Conservation (phyloP, 2,113 vertebrate genomes). For the Charadrius vociferus region DNA sequence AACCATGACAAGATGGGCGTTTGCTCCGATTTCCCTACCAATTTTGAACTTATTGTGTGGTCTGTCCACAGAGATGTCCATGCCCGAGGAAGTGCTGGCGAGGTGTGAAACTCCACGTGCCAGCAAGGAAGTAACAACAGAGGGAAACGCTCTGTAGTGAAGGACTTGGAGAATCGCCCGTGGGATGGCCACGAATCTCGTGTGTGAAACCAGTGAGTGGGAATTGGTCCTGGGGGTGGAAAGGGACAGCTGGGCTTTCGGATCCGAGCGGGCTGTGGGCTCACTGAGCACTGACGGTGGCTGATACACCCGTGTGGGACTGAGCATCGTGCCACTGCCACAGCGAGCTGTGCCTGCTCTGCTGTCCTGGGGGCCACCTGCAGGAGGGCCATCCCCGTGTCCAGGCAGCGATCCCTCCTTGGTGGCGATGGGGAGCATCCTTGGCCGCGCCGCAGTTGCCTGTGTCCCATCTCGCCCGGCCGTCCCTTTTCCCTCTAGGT, state of each 20-base stretch:
- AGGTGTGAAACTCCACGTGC: background rate
- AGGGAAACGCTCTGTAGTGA: background rate
- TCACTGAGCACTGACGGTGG: background rate
- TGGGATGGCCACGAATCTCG: rapidly evolving
- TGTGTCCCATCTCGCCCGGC: rapidly evolving
- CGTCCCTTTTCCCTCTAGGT: background rate
- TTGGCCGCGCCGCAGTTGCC: no score
- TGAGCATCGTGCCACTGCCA: background rate
- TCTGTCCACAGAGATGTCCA: rapidly evolving
- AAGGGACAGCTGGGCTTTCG: background rate
- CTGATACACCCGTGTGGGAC: background rate
- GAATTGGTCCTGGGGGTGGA: background rate
- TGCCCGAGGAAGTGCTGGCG: background rate
- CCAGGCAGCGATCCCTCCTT: background rate
- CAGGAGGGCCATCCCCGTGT: background rate
- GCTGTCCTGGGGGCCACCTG: background rate
- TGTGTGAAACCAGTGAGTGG: background rate
- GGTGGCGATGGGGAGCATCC: rapidly evolving
- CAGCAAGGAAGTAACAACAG: background rate
- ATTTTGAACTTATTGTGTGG: background rate
- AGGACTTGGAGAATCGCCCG: rapidly evolving
- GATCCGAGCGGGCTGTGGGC: background rate
- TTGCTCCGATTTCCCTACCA: background rate
- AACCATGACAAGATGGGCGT: background rate
- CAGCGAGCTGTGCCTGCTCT: rapidly evolving